A percentile compares a stretch with the other conserved stretches of the same genome.
Conservation (phyloP, 2,888 invertebrate genomes). For the Zootermopsis nevadensis region DNA sequence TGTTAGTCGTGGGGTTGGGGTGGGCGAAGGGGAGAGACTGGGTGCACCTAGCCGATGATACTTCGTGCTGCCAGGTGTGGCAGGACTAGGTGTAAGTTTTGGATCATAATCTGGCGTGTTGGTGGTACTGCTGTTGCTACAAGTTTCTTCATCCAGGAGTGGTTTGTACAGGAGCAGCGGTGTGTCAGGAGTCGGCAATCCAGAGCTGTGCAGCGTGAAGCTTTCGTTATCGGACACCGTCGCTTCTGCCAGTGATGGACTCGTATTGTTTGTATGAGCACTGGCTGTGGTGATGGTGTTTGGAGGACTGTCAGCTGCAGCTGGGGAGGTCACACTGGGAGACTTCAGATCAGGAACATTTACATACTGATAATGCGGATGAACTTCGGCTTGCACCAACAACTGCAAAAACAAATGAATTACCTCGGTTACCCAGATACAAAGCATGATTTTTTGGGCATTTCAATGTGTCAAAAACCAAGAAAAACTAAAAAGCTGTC, state of each 20-base stretch:
- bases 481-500: too few relatives aligned
- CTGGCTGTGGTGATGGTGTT: neutral
- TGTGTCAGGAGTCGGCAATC: slow-evolving; percentile 56
- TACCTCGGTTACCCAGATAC: neutral
- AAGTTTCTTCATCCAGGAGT: slow-evolving; percentile 54
- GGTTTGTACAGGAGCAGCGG: slow-evolving; percentile 56
- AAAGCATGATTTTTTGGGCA: neutral
- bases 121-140: slow-evolving; percentile 43
- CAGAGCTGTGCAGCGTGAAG: slow-evolving; percentile 56
- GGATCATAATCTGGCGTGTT: slow-evolving; percentile 51
- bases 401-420: slow-evolving; percentile 57
- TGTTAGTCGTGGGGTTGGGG: slow-evolving; percentile 35
- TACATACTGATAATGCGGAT: slow-evolving; percentile 55
- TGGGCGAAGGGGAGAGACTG: slow-evolving; percentile 36
- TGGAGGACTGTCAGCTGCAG: slow-evolving; percentile 54
- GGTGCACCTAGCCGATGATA: slow-evolving; percentile 34
- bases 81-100: slow-evolving; percentile 39
- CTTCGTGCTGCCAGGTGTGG: slow-evolving; percentile 28
- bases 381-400: slow-evolving; percentile 64
- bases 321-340: slow-evolving; percentile 47
- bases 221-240: slow-evolving; percentile 59
- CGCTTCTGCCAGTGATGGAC: slow-evolving; percentile 56
- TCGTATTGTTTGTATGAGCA: slow-evolving; percentile 43
- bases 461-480: too few relatives aligned
- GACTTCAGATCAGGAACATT: slow-evolving; percentile 60